Evolutionary conservation across 2,888 invertebrate species (phyloP).

Genomic region (Macrosoma leucophasiata): DNA sequence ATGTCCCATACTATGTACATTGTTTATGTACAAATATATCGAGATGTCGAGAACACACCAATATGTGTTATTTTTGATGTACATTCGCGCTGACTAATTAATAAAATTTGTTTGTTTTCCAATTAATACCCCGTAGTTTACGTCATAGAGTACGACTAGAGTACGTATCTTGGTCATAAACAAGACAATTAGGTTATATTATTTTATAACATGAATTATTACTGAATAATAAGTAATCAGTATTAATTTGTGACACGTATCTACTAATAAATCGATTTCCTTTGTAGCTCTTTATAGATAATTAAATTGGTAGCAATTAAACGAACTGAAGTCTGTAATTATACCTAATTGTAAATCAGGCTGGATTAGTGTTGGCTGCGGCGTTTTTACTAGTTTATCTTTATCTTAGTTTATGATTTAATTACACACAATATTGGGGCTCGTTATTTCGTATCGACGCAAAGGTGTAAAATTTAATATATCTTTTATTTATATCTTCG

Average conservation of each 20-base stretch:
- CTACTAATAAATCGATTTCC: constrained; percentile 42
- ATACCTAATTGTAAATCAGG: constrained; percentile 66
- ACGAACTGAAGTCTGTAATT: constrained; percentile 50
- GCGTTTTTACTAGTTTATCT: constrained; percentile 50
- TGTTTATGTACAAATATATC: neutral
- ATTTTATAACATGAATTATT: constrained; percentile 24
- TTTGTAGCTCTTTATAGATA: constrained; percentile 49
- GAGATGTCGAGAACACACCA: constrained; percentile 4
- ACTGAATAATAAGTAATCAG: constrained; percentile 28
- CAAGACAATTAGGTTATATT: constrained; percentile 19
- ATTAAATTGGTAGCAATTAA: constrained; percentile 70
- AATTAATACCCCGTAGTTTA: constrained; percentile 23
- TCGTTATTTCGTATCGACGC: constrained; percentile 46
- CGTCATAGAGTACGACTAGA: no score
- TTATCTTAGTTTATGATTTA: constrained; percentile 70
- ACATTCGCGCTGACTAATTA: constrained; percentile 6
- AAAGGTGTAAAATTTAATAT: constrained; percentile 50
- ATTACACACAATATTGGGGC: constrained; percentile 53
- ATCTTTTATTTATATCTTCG: constrained; percentile 43
- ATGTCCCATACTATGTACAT: constrained; percentile 35
- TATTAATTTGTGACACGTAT: constrained; percentile 22
- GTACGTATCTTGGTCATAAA: no score
- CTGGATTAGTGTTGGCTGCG: constrained; percentile 53
- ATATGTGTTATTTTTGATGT: no score
- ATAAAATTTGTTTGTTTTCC: constrained; percentile 19